A percentile compares a stretch with the other conserved stretches of the same genome.
Evolutionary conservation across 2,113 vertebrate species (phyloP).

Genomic region (Barnardius zonarius): DNA sequence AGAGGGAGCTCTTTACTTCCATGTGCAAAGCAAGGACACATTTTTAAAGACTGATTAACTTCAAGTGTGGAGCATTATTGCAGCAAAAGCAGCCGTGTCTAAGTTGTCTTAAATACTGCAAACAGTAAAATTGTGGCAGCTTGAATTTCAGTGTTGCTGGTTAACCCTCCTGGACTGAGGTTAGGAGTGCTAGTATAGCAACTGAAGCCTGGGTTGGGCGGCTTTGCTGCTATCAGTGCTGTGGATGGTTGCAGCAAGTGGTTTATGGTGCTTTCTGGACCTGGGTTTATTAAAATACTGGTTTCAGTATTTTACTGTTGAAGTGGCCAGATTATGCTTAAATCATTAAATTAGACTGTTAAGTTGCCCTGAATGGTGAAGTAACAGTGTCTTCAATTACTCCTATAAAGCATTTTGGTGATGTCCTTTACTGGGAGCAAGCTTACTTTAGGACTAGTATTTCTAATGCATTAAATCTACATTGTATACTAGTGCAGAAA

Average conservation of each 20-base stretch:
- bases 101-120: neutral
- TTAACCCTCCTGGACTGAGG: neutral
- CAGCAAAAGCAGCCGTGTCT: neutral
- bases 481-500: neutral
- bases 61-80: neutral
- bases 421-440: neutral
- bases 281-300: neutral
- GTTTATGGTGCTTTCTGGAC: neutral
- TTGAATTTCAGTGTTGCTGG: neutral
- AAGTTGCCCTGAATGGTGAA: neutral
- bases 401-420: neutral
- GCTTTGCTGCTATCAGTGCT: rapidly evolving
- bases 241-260: neutral
- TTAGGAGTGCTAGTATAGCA: neutral
- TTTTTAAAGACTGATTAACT: neutral
- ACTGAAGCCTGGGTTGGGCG: neutral
- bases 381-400: neutral
- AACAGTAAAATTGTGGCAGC: neutral
- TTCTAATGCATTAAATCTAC: neutral
- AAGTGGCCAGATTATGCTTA: neutral
- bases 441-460: neutral
- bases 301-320: neutral
- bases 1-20: slow-evolving; percentile 7
- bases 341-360: neutral
- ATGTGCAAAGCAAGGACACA: rapidly evolving